Evolutionary conservation across 2,888 invertebrate species (phyloP).

Genomic region (Cosmopolites sordidus): DNA sequence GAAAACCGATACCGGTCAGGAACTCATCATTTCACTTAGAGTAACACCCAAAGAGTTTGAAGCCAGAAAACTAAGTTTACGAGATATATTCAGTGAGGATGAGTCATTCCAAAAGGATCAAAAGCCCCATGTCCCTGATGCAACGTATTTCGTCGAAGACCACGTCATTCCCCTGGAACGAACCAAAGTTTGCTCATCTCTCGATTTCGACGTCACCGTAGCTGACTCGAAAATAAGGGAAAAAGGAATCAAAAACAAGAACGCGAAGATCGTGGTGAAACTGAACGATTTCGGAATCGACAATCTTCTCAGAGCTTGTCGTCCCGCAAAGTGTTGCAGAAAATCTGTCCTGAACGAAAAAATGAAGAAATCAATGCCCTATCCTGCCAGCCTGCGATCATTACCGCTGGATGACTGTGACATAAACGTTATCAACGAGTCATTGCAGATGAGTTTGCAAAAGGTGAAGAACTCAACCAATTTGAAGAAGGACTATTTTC

Average conservation of each 20-base stretch:
- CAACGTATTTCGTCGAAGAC: conserved; percentile 16
- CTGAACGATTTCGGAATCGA: conserved; percentile 36
- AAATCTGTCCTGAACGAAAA: conserved; percentile 36
- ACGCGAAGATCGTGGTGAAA: conserved; percentile 29
- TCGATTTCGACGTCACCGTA: conserved; percentile 34
- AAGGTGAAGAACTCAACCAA: conserved; percentile 31
- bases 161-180: conserved; percentile 29
- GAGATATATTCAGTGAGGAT: conserved; percentile 32
- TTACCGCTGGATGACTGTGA: conserved; percentile 36
- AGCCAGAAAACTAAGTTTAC: conserved; percentile 21
- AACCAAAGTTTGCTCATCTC: conserved; percentile 35
- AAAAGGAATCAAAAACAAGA: conserved; percentile 31
- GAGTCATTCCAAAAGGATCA: conserved; percentile 4
- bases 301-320: conserved; percentile 36
- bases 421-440: conserved; percentile 34
- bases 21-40: conserved; percentile 31
- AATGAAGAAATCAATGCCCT: conserved; percentile 34
- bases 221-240: conserved; percentile 30
- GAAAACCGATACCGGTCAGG: conserved; percentile 30
- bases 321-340: conserved; percentile 38
- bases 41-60: conserved; percentile 24
- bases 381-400: conserved; percentile 36
- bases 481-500: conserved; percentile 7
- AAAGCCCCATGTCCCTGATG: neutral
- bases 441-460: conserved; percentile 34